These are phyloP conservation scores for Talpa occidentalis DNA, from an alignment of 2,113 vertebrate genomes.

Conservation along the genomic window DNA sequence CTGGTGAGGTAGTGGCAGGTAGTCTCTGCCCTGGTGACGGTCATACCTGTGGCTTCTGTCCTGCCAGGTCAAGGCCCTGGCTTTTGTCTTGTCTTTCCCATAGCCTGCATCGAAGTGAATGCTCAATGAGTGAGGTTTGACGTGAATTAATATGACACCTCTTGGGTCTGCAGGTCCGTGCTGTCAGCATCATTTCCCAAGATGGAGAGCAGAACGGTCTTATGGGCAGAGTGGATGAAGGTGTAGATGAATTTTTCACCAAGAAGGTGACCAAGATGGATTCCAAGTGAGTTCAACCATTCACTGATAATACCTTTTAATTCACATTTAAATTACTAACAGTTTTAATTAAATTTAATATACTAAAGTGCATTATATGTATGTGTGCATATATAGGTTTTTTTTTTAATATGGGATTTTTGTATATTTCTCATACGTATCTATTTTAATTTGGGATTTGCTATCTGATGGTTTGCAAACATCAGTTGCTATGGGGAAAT, in stretches of 20 bases:
- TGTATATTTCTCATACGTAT: background rate
- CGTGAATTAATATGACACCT: background rate
- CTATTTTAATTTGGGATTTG: background rate
- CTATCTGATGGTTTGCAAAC: background rate
- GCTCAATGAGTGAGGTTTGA: background rate
- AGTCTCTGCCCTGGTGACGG: background rate
- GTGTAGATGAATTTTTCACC: slow-evolving; percentile 98
- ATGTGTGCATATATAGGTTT: background rate
- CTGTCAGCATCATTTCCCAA: slow-evolving; percentile 85
- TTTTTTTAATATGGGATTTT: no score
- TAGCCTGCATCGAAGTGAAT: background rate
- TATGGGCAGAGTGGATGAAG: slow-evolving; percentile 97
- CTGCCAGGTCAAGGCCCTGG: background rate
- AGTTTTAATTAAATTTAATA: background rate
- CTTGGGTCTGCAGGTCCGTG: slow-evolving; percentile 87
- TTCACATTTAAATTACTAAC: background rate
- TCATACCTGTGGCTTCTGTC: background rate
- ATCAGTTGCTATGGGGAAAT: background rate
- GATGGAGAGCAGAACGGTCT: slow-evolving; percentile 98
- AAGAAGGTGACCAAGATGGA: slow-evolving; percentile 97
- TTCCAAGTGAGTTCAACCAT: slow-evolving; percentile 87
- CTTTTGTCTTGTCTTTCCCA: background rate
- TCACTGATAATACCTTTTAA: background rate
- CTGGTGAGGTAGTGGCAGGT: background rate
- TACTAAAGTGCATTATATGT: background rate